These are phyloP conservation scores for Pseudocheirus occidentalis DNA, from an alignment of 2,797 vertebrate species.

Conservation along the genomic window DNA sequence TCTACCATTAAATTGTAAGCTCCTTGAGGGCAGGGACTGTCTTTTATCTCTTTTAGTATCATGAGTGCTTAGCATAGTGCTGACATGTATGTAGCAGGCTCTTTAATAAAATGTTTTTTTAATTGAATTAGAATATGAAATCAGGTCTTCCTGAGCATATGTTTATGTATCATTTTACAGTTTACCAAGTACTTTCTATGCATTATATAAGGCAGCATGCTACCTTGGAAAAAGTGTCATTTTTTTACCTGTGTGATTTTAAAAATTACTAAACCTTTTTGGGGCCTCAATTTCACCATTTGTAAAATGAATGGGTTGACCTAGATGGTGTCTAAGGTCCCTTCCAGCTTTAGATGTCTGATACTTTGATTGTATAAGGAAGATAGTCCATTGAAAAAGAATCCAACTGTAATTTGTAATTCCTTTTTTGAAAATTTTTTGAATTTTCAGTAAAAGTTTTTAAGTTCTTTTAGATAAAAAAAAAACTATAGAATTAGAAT, in stretches of 20 bases:
- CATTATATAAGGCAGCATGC: neutral
- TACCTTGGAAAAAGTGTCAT: neutral
- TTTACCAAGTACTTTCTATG: neutral
- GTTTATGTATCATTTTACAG: neutral
- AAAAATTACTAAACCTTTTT: neutral
- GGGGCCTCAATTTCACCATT: neutral
- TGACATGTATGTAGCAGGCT: neutral
- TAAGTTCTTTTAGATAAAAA: slow-evolving; percentile 29
- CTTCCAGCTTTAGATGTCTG: neutral
- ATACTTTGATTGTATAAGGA: neutral
- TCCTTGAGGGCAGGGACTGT: no score
- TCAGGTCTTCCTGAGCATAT: neutral
- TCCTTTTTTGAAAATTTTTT: slow-evolving; percentile 33
- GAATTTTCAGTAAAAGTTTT: slow-evolving; percentile 30
- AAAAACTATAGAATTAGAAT: neutral
- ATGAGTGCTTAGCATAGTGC: neutral
- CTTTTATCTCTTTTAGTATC: neutral
- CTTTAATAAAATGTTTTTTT: neutral
- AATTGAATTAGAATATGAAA: neutral
- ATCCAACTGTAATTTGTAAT: slow-evolving; percentile 11
- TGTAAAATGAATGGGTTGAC: neutral
- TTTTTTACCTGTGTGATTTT: neutral
- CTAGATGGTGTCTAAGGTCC: neutral
- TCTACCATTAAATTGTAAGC: neutral
- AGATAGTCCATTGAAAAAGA: neutral